These are phyloP conservation scores for Gymnoscopelus braueri DNA, from an alignment of 2,797 vertebrate species.

Conservation along the genomic window DNA sequence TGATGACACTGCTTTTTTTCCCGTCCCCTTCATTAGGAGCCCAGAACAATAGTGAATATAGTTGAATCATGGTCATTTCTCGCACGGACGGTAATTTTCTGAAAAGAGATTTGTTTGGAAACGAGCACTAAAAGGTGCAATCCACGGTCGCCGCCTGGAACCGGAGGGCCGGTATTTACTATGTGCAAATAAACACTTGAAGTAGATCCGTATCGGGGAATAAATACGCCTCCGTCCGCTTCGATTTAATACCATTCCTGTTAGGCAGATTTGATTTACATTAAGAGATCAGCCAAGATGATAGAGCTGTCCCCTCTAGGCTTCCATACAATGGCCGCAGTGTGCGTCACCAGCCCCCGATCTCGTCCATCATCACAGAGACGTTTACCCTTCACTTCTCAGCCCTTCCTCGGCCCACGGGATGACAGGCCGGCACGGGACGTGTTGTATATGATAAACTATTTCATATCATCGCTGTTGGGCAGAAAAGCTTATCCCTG, in stretches of 20 bases:
- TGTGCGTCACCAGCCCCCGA: slow-evolving; percentile 65
- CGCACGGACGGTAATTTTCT: slow-evolving; percentile 34
- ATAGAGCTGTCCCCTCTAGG: slow-evolving; percentile 24
- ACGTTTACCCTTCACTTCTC: slow-evolving; percentile 64
- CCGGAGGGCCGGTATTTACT: no score
- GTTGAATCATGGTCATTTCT: slow-evolving; percentile 50
- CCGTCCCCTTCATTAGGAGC: slow-evolving; percentile 51
- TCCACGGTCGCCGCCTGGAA: no score
- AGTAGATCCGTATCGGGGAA: slow-evolving; percentile 20
- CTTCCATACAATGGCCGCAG: slow-evolving; percentile 52
- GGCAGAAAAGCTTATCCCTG: no score
- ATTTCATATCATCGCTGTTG: slow-evolving; percentile 10
- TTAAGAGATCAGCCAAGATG: slow-evolving; percentile 36
- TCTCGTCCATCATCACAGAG: slow-evolving; percentile 66
- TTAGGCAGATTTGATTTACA: slow-evolving; percentile 48
- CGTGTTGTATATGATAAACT: slow-evolving; percentile 76
- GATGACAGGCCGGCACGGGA: slow-evolving; percentile 64
- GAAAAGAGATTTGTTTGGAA: slow-evolving; percentile 32
- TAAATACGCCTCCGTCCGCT: slow-evolving; percentile 11
- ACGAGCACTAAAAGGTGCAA: slow-evolving; percentile 18
- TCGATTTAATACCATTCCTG: slow-evolving; percentile 17
- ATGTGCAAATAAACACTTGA: slow-evolving; percentile 37
- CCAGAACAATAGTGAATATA: slow-evolving; percentile 66
- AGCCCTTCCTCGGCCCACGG: slow-evolving; percentile 42
- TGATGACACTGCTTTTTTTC: slow-evolving; percentile 59